Base-by-base conservation (phyloP, 2,888 invertebrate species). In the Ganaspis brasiliensis region DNA sequence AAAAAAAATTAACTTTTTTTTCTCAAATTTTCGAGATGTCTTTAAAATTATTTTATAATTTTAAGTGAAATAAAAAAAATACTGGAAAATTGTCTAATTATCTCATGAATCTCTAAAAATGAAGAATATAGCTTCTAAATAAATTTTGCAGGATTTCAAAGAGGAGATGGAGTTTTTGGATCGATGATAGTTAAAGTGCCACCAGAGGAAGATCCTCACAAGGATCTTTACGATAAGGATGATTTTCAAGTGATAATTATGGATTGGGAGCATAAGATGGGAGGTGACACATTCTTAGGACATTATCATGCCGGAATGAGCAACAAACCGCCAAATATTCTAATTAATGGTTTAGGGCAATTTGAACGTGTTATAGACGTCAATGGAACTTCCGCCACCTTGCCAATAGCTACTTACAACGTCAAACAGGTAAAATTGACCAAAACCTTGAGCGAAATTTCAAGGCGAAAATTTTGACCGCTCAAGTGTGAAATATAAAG, bases 141-240 rank as follows among this genome's bases (percentile, higher is more conserved):
- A 16, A 52, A 31, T 71, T 24, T 40, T 70, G 49, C 92, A 87
- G 97, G 97, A 1, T 95, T 97, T 93, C 98, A 98, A 92, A 92
- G 97, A 16, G 96, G 96, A 2, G 97, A 98, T 86, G 98, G 98
- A 0, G 94, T 95, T 0, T 97, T 95, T 74, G 97, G 98, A 0
- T 93, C 96, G 0, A 92, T 97, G 70, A 94, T 97, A 73, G 94
- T 98, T 19, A 93, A 96, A 12, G 93, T 94, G 35, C 95, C 96
- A 0, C 93, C 93, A 79, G 92, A 93, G 0, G 90, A 92, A 4
- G 95, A 97, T 76, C 93, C 94, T 0, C 95, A 96, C 84, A 92
- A 92, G 0, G 90, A 93, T 9, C 91, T 96, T 0, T 98, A 97
- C 90, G 98, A 98, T 88, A 94, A 94, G 85, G 98, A 98, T 89